Evolutionary conservation across 2,113 vertebrate species (phyloP).

Genomic region (Microtus montanus): DNA sequence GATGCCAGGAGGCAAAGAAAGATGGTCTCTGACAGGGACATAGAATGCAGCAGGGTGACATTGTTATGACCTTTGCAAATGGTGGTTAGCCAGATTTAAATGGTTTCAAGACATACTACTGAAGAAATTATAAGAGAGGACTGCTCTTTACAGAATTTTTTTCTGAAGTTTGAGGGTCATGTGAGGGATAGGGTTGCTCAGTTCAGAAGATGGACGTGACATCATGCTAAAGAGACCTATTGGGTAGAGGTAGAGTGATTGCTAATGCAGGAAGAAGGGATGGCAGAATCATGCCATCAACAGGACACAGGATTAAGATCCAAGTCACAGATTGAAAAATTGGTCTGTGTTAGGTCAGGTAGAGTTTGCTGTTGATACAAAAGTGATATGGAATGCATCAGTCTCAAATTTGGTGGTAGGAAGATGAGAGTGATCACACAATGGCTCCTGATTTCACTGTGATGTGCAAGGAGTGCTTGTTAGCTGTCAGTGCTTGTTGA

Average conservation of each 20-base stretch:
- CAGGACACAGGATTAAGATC: neutral
- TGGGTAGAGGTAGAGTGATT: neutral
- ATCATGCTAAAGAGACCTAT: neutral
- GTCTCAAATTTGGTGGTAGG: neutral
- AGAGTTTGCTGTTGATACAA: neutral
- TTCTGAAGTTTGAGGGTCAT: neutral
- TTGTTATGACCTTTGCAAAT: neutral
- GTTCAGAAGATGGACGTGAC: constrained; percentile 12
- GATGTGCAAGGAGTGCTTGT: neutral
- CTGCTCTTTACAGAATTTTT: neutral
- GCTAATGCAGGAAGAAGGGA: neutral
- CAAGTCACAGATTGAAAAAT: neutral
- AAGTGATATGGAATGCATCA: neutral
- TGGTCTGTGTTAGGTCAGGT: neutral
- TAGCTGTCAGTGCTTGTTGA: neutral
- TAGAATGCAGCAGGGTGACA: neutral
- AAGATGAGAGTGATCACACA: neutral
- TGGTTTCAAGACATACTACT: neutral
- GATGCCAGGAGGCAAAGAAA: neutral
- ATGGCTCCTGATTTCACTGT: constrained; percentile 15
- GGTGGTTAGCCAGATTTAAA: neutral
- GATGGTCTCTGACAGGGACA: neutral
- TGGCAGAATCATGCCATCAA: neutral
- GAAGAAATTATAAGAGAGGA: neutral
- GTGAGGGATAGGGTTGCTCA: neutral